Evolutionary conservation across 64 coral and sea anemone genomes (phyloP), one percentile per base, ranked within the genome.

Genomic region (Acropora yongei): DNA sequence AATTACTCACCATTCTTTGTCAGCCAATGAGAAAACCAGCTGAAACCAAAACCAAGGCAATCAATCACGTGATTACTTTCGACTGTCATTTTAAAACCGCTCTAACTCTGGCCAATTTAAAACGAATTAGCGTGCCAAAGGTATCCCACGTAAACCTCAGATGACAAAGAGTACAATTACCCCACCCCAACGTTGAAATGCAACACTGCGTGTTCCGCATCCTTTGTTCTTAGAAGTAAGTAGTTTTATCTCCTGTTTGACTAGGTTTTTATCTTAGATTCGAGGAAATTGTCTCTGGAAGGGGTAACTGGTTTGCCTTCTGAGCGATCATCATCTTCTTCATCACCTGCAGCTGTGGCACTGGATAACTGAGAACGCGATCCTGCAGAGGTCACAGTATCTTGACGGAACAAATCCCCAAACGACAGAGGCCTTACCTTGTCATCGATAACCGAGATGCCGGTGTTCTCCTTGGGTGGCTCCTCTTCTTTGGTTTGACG

Each of bases 351-450:
- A 17, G 49, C 76, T 49, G 73, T 50, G 2, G 18, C 73, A 55
- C 6, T 51, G 5, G 86, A 88, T 9, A 19, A 7, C 47, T 88
- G 86, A 18, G 86, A 77, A 39, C 42, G 8, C 13, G 86, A 66
- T 77, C 84, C 68, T 3, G 30, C 58, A 0, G 44, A 45, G 9
- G 61, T 49, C 11, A 13, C 11, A 14, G 86, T 44, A 10, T 61
- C 86, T 9, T 57, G 73, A 46, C 91, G 83, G 46, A 93, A 93
- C 6, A 93, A 47, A n/a, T 87, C 77, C 10, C 84, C 83, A 79
- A 93, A 79, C 9, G 91, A 80, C 13, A 93, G 61, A 45, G 46
- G 47, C 47, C 60, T 80, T 8, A 5, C 42, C 3, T 55, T 63
- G 13, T 43, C 50, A 5, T 49, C 65, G 20, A 7, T 19, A 2